A percentile compares a stretch with the other conserved stretches of the same genome.
Evolutionary conservation across 2,113 vertebrate species (phyloP).

Genomic region (Toxotes jaculatrix): DNA sequence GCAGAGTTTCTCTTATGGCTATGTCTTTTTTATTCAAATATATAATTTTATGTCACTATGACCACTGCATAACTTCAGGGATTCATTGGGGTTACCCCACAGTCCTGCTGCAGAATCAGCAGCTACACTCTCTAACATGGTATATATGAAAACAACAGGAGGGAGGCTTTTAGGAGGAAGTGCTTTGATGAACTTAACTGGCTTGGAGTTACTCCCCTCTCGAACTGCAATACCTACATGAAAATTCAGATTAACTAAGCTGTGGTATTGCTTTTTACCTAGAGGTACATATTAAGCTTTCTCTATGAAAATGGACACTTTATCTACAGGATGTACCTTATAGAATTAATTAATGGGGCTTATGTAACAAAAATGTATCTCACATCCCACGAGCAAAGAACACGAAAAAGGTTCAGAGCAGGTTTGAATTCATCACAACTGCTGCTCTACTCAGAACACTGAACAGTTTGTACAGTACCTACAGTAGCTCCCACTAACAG

Average conservation of each 20-base stretch:
- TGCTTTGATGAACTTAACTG: constrained; percentile 2
- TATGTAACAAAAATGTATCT: no score
- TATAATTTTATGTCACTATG: background rate
- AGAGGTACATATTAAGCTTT: background rate
- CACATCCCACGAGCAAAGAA: no score
- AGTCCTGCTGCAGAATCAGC: constrained; percentile 20
- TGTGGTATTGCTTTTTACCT: background rate
- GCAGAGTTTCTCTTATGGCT: background rate
- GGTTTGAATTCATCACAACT: background rate
- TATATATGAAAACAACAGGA: constrained; percentile 1
- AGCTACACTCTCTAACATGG: background rate
- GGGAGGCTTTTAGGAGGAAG: background rate
- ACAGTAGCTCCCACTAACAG: background rate
- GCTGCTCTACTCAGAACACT: no score
- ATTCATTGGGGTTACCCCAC: background rate
- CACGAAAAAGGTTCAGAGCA: background rate
- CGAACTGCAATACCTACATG: background rate
- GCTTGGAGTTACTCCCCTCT: background rate
- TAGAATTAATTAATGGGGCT: no score
- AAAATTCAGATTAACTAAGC: background rate
- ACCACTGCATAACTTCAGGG: background rate
- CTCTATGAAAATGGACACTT: background rate
- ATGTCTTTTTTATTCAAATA: background rate
- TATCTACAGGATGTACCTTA: background rate
- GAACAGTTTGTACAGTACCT: background rate